Conservation (phyloP, 2,113 vertebrate genomes). For the Prunella fulvescens region DNA sequence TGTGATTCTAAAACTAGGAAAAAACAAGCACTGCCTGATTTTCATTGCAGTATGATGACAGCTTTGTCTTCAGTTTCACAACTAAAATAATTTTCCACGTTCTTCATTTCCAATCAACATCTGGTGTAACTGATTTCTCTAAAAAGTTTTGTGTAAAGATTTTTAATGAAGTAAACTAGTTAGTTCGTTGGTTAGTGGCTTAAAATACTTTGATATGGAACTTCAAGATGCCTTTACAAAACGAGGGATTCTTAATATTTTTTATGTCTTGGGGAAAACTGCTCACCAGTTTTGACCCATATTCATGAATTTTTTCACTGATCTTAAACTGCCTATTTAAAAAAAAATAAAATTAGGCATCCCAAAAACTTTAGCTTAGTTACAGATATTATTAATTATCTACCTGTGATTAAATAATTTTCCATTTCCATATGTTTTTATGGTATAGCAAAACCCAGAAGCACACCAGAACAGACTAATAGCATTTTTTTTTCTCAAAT, state of each 20-base stretch:
- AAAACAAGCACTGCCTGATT: not conserved
- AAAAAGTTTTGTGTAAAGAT: not conserved
- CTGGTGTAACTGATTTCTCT: not conserved
- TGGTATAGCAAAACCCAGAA: not conserved
- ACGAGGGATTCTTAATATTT: rapidly evolving
- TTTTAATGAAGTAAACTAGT: not conserved
- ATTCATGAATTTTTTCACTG: not conserved
- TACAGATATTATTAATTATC: not conserved
- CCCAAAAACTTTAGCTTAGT: not conserved
- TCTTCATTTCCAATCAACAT: not conserved
- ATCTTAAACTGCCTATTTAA: not conserved
- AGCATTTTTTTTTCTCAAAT: not conserved
- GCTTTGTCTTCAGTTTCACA: not conserved
- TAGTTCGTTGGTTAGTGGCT: not conserved
- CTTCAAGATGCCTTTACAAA: not conserved
- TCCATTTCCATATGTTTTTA: not conserved
- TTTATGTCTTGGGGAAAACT: not conserved
- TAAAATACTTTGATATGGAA: not conserved
- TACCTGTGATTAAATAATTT: not conserved
- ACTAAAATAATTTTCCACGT: not conserved
- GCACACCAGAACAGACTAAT: not conserved
- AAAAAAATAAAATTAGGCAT: not conserved
- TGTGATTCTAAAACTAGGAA: not conserved
- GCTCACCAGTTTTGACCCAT: not conserved
- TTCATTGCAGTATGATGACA: not conserved